Conservation (phyloP, 2,797 vertebrate species). For the Ctenosaura bakeri region DNA sequence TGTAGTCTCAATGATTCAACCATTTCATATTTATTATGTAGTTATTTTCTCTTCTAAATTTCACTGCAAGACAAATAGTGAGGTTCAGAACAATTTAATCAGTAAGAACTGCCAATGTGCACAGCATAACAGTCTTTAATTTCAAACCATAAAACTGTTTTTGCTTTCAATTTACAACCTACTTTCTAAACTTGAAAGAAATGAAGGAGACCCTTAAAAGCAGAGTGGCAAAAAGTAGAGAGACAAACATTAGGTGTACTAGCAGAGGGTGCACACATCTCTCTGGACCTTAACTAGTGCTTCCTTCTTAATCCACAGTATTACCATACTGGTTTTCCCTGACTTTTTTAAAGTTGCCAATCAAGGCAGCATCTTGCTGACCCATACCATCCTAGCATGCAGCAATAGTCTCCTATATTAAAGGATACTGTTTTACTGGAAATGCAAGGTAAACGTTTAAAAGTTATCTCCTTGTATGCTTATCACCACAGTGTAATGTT, state of each 20-base stretch:
- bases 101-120: not conserved
- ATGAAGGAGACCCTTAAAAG: not conserved
- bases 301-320: not conserved
- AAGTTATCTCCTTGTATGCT: not conserved
- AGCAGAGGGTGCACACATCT: not conserved
- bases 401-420: not conserved
- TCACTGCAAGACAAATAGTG: not conserved
- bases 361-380: not conserved
- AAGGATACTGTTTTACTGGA: not conserved
- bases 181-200: not conserved
- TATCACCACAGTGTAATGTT: not conserved
- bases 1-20: not conserved
- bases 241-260: not conserved
- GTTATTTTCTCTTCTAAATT: not conserved
- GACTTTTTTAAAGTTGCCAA: no score
- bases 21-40: not conserved
- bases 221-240: accelerated
- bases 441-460: not conserved
- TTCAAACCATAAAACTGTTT: not conserved
- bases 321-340: not conserved
- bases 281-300: not conserved
- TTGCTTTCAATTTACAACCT: not conserved
- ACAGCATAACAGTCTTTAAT: not conserved
- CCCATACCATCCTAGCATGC: not conserved
- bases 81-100: not conserved